Evolutionary conservation across 2,888 invertebrate species (phyloP), one percentile per base, ranked within the genome.

Genomic region (Tetrapedia diversipes): DNA sequence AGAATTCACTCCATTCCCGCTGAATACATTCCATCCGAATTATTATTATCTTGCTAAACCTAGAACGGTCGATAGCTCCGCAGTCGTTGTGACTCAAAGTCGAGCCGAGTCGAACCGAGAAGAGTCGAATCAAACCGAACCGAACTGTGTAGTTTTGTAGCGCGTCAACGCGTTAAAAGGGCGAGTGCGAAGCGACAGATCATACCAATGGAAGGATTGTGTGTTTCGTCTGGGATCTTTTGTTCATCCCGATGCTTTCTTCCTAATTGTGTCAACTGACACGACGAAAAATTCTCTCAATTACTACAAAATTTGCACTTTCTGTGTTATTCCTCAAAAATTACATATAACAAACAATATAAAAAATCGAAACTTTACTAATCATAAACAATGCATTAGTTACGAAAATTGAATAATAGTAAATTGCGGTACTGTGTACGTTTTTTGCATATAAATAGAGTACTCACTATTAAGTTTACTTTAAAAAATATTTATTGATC

Each of bases 61-160:
- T 74, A 82, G 82, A 83, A 82, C 82, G 82, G 82, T 82, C 82
- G 82, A 82, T 82, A 83, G 82, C 83, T 82, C 83, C 77, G 83
- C 74, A 74, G 79, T 78, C 73, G 82, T 75, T 79, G 82, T 81
- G 82, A 82, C 77, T 82, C 83, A 83, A 82, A 82, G 82, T 80
- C 83, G 82, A 69, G 74, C 77, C 82, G 83, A 82, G 80, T 68
- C 65, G 73, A 78, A 78, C 82, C 82, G 82, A 80, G 74, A 69
- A 69, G 77, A 74, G 77, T 71, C 82, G 82, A 73, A 70, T 68
- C 65, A 69, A 64, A 81, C 82, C 81, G 81, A 81, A 53, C 73
- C 39, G 53, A 49, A 61, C 74, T 70, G 75, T 72, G 59, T 75
- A 72, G 83, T 78, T 77, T 80, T 80, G 80, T 74, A 69, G 70